These are phyloP conservation scores for Diarsia dahlii DNA, from an alignment of 2,888 invertebrate genomes.

Conservation along the genomic window DNA sequence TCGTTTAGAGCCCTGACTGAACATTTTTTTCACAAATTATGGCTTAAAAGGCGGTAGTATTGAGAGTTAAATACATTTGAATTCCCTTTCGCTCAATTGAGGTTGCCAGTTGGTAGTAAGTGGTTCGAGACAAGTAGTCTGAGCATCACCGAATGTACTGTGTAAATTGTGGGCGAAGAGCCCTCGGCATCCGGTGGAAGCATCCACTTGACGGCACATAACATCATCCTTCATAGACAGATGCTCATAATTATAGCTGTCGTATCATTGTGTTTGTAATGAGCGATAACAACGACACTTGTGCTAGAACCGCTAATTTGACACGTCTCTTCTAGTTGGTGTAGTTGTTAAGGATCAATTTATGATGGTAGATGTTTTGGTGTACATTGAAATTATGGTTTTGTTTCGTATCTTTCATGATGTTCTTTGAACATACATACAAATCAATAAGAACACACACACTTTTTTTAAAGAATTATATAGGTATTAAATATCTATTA, in stretches of 20 bases:
- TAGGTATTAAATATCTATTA: neutral
- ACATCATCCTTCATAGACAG: slow-evolving; percentile 69
- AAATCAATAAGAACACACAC: too few species aligned
- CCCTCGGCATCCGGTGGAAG: slow-evolving; percentile 68
- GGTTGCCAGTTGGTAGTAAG: slow-evolving; percentile 66
- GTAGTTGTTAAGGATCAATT: neutral
- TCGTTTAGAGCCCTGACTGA: slow-evolving; percentile 43
- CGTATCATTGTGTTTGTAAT: slow-evolving; percentile 56
- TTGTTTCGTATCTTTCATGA: neutral
- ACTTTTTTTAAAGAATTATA: too few species aligned
- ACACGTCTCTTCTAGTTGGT: slow-evolving; percentile 17
- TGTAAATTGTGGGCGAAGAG: slow-evolving; percentile 76
- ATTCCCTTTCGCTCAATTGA: slow-evolving; percentile 64
- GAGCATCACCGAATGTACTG: slow-evolving; percentile 77
- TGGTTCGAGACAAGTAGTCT: slow-evolving; percentile 78
- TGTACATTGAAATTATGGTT: neutral
- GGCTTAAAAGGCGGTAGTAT: slow-evolving; percentile 50
- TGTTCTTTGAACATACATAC: neutral
- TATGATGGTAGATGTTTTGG: neutral
- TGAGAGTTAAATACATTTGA: slow-evolving; percentile 64
- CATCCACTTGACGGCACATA: slow-evolving; percentile 65
- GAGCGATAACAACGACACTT: slow-evolving; percentile 40
- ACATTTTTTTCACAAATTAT: slow-evolving; percentile 58
- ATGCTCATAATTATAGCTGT: slow-evolving; percentile 68
- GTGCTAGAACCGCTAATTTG: slow-evolving; percentile 13